Conservation (phyloP, 1,140 invertebrate species). For the Maniola jurtina region DNA sequence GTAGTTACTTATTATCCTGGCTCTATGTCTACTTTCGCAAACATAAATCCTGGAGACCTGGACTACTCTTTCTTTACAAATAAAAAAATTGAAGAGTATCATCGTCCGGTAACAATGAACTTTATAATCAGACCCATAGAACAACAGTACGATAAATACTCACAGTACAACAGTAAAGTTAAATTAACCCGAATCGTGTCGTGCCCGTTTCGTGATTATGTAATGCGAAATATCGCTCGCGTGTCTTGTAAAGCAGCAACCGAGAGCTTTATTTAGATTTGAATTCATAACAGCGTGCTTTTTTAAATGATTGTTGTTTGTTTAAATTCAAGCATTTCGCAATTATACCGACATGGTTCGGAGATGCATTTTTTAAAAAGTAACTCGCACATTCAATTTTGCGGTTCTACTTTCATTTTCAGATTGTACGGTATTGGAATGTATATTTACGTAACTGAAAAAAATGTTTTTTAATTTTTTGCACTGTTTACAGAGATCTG, state of each 20-base stretch:
- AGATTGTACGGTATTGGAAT: not conserved
- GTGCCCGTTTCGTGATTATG: not conserved
- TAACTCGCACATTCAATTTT: not conserved
- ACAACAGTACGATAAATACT: too few species aligned
- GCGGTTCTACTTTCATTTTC: not conserved
- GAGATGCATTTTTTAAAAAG: not conserved
- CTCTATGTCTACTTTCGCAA: too few species aligned
- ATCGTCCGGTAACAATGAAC: too few species aligned
- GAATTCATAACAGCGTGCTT: conserved; percentile 6
- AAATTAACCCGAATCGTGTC: not conserved
- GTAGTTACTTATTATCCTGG: too few species aligned
- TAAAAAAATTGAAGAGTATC: too few species aligned
- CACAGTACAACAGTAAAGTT: not conserved
- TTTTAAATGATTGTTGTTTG: conserved; percentile 3
- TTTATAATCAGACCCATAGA: too few species aligned
- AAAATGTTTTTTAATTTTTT: not conserved
- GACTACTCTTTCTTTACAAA: too few species aligned
- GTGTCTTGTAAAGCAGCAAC: not conserved
- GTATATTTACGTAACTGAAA: not conserved
- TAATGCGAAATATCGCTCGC: not conserved
- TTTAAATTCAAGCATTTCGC: not conserved
- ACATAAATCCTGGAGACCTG: too few species aligned
- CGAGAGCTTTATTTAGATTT: conserved; percentile 1
- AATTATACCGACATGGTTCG: not conserved
- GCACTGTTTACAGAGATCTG: too few species aligned